These are phyloP conservation scores for Mimas tiliae DNA, from an alignment of 2,888 invertebrate species.

Conservation along the genomic window DNA sequence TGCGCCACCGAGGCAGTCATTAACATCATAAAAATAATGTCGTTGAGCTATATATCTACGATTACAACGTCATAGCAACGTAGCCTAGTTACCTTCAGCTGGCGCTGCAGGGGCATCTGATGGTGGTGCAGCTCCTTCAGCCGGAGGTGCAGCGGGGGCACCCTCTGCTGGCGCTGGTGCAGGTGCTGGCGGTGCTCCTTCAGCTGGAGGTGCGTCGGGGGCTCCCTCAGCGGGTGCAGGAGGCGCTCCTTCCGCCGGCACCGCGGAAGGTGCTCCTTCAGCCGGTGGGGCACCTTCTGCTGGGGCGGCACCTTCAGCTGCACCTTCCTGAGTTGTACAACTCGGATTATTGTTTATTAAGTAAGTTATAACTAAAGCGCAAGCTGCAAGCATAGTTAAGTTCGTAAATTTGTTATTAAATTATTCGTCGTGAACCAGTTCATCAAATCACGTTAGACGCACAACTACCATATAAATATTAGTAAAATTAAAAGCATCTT, in stretches of 20 bases:
- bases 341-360: neutral
- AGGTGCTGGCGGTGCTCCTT: constrained; percentile 53
- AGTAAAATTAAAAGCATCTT: too few relatives aligned
- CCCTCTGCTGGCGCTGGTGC: constrained; percentile 47
- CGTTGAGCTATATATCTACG: too few relatives aligned
- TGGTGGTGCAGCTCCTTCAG: constrained; percentile 45
- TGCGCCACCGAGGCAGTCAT: too few relatives aligned
- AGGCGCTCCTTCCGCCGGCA: constrained; percentile 54
- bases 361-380: neutral
- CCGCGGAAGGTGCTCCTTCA: constrained; percentile 44
- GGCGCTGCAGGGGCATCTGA: constrained; percentile 36
- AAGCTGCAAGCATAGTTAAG: neutral
- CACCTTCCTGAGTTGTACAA: constrained; percentile 6
- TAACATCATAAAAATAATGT: too few relatives aligned
- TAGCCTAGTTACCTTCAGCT: constrained; percentile 33
- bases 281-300: constrained; percentile 54
- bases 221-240: constrained; percentile 43
- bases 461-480: neutral
- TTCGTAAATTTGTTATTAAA: too few relatives aligned
- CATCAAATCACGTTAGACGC: neutral
- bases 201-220: constrained; percentile 42
- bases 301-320: constrained; percentile 33
- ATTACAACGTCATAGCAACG: too few relatives aligned
- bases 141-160: constrained; percentile 43
- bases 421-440: too few relatives aligned